Percentiles rank a stretch among this genome's conserved stretches.
Evolutionary conservation across 2,113 vertebrate genomes (phyloP).

Genomic region (Sialia sialis): DNA sequence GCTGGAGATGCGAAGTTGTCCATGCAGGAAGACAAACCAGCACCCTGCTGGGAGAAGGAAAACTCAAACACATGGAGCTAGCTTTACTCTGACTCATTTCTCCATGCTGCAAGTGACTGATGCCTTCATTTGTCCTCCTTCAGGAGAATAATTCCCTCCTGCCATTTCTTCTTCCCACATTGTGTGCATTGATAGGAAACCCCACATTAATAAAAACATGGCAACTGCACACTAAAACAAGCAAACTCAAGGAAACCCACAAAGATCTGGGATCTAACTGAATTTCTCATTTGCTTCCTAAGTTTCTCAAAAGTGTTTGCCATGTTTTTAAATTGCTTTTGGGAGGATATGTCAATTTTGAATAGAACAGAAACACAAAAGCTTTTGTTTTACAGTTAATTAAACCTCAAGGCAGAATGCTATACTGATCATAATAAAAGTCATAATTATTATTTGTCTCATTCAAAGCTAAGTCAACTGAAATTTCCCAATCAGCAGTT

Average conservation of each 20-base stretch:
- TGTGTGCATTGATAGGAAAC: neutral
- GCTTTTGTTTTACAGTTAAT: constrained; percentile 50
- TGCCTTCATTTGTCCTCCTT: neutral
- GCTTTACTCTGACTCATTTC: neutral
- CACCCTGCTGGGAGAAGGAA: neutral
- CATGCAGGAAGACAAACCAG: neutral
- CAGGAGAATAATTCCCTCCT: neutral
- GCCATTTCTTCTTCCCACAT: neutral
- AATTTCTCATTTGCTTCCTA: neutral
- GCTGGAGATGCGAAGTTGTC: neutral
- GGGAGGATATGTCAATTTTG: neutral
- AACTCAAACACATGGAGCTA: neutral
- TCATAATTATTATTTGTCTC: constrained; percentile 47
- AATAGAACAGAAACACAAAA: constrained; percentile 19
- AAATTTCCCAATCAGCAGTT: neutral
- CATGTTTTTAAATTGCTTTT: neutral
- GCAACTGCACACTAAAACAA: neutral
- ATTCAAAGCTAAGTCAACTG: neutral
- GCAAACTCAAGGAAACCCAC: neutral
- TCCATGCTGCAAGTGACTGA: neutral
- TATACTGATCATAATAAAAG: constrained; percentile 7
- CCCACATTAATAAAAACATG: neutral
- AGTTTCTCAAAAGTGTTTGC: neutral
- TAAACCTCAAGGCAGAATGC: constrained; percentile 1
- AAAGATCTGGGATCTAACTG: neutral